Percentiles rank a stretch among this genome's conserved stretches.
phyloP scores from a whole-genome alignment of 1,140 invertebrate species.

The Tribolium castaneum region DNA sequence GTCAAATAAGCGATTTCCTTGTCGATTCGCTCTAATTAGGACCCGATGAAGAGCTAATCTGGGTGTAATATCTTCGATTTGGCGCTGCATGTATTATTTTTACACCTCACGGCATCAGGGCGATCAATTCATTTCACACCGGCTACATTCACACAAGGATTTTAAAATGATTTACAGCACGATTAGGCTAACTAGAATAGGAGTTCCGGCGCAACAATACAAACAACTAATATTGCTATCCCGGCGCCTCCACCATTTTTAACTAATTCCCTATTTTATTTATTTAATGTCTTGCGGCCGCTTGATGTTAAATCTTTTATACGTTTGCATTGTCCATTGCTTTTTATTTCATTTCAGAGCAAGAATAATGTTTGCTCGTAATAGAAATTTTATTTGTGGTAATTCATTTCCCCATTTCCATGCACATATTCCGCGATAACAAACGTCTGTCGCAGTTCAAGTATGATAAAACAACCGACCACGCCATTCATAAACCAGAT shows the following conservation, averaged over 20 bases:
- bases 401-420: neutral
- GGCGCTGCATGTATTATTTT: neutral
- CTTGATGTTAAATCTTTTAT: neutral
- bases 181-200: neutral
- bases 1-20: constrained; percentile 38
- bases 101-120: neutral
- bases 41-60: neutral
- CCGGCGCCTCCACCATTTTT: neutral
- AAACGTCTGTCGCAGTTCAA: constrained; percentile 12
- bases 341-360: neutral
- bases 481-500: neutral
- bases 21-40: neutral
- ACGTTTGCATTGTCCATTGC: neutral
- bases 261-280: no score
- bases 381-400: constrained; percentile 4
- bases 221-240: neutral
- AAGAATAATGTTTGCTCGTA: neutral
- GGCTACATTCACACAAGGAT: constrained; percentile 10
- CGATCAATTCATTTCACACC: constrained; percentile 11
- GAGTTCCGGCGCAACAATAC: neutral
- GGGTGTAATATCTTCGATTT: neutral
- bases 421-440: neutral
- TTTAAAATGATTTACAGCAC: constrained; percentile 8
- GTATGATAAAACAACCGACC: constrained; percentile 5
- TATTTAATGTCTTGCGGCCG: neutral